phyloP scores from a whole-genome alignment of 1,140 invertebrate species.

The Lepeophtheirus salmonis region DNA sequence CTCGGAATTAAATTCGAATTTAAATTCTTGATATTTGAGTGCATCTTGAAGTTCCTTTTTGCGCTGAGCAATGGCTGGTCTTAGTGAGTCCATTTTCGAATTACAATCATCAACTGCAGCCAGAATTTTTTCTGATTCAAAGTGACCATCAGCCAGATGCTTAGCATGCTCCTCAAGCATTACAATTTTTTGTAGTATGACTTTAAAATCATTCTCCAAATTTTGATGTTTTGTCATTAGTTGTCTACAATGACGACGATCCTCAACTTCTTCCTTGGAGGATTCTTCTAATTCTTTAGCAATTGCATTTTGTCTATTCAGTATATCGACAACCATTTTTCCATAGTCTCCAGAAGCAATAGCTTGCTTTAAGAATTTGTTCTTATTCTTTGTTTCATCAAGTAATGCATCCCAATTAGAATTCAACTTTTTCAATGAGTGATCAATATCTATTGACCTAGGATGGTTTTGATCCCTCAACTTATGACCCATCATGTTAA shows the following conservation, averaged over 20 bases:
- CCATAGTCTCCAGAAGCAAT: not conserved
- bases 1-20: slow-evolving; percentile 78
- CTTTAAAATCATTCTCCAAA: not conserved
- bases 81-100: slow-evolving; percentile 28
- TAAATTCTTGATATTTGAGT: slow-evolving; percentile 72
- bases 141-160: slow-evolving; percentile 80
- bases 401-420: slow-evolving; percentile 35
- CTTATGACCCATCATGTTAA: slow-evolving; percentile 44
- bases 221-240: not conserved
- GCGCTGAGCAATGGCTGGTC: slow-evolving; percentile 35
- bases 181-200: not conserved
- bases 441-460: slow-evolving; percentile 24
- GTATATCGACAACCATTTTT: not conserved
- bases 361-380: slow-evolving; percentile 26
- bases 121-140: slow-evolving; percentile 67
- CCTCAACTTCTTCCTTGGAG: not conserved
- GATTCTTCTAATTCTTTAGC: not conserved
- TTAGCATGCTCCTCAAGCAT: slow-evolving; percentile 38
- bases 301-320: not conserved
- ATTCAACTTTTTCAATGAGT: slow-evolving; percentile 45
- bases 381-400: slow-evolving; percentile 46
- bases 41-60: slow-evolving; percentile 67
- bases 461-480: slow-evolving; percentile 22
- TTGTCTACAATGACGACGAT: not conserved
- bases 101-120: slow-evolving; percentile 54